Conservation (phyloP, 2,113 vertebrate species). For the Tonatia bakeri region DNA sequence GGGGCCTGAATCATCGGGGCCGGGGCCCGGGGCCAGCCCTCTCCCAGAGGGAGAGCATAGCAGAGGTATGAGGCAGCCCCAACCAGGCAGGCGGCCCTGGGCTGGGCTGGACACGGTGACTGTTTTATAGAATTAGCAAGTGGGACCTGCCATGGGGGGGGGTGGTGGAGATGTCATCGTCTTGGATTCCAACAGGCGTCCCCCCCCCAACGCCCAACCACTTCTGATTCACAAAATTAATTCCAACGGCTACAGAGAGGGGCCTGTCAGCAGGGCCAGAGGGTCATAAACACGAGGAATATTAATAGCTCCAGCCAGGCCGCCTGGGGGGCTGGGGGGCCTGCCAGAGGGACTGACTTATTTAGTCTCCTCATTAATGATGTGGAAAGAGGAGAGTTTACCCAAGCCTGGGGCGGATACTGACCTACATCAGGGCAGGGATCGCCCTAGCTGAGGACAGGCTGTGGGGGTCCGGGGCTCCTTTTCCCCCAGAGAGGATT, state of each 20-base stretch:
- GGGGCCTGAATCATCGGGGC: constrained; percentile 66
- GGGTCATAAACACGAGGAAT: constrained; percentile 61
- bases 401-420: constrained; percentile 2
- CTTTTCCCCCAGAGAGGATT: neutral
- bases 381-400: constrained; percentile 41
- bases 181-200: constrained; percentile 48
- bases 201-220: neutral
- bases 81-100: constrained; percentile 41
- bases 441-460: constrained; percentile 29
- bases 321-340: neutral
- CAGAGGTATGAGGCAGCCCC: constrained; percentile 49
- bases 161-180: constrained; percentile 57
- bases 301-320: constrained; percentile 51
- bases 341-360: constrained; percentile 49
- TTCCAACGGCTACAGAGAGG: constrained; percentile 57
- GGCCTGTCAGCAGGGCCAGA: constrained; percentile 34
- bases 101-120: constrained; percentile 30
- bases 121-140: constrained; percentile 64
- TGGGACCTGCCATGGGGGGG: constrained; percentile 22
- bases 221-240: constrained; percentile 76
- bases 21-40: constrained; percentile 22
- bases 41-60: constrained; percentile 51
- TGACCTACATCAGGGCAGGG: constrained; percentile 51
- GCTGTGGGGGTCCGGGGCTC: neutral
- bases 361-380: constrained; percentile 62